Percentiles rank a stretch among this genome's conserved stretches.
phyloP scores from a whole-genome alignment of 2,797 vertebrate genomes.

The Mormyrops attenuatus region DNA sequence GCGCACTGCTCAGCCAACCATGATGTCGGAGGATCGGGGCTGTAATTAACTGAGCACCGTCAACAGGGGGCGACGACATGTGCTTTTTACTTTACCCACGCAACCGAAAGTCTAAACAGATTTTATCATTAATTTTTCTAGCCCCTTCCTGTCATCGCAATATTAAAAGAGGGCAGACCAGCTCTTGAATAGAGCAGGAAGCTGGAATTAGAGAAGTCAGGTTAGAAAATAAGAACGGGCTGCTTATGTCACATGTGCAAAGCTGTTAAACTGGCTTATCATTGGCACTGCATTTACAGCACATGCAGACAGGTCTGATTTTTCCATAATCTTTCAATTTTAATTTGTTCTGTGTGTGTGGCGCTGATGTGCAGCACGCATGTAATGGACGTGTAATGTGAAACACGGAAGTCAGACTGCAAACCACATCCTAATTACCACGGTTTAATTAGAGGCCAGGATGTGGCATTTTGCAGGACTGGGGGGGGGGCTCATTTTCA shows the following conservation, averaged over 20 bases:
- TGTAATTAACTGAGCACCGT: conserved; percentile 19
- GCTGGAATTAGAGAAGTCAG: neutral
- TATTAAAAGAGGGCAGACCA: neutral
- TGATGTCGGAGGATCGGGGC: conserved; percentile 16
- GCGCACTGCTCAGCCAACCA: neutral
- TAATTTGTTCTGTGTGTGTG: neutral
- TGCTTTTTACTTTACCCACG: neutral
- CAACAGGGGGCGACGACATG: conserved; percentile 10
- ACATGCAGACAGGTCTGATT: neutral
- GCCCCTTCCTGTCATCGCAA: neutral
- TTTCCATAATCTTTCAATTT: neutral
- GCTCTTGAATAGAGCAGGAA: neutral
- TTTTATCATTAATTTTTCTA: neutral
- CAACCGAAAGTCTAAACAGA: neutral
- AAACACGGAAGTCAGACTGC: neutral
- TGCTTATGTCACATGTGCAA: neutral
- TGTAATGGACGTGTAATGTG: neutral
- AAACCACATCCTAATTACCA: neutral
- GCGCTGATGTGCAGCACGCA: neutral
- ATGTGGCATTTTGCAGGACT: neutral
- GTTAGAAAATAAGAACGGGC: neutral
- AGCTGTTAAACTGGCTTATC: neutral
- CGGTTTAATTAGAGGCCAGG: neutral
- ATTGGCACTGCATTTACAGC: neutral
- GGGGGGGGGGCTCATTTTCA: neutral